Conservation (phyloP, 2,797 vertebrate genomes). For the Xenentodon cancila region DNA sequence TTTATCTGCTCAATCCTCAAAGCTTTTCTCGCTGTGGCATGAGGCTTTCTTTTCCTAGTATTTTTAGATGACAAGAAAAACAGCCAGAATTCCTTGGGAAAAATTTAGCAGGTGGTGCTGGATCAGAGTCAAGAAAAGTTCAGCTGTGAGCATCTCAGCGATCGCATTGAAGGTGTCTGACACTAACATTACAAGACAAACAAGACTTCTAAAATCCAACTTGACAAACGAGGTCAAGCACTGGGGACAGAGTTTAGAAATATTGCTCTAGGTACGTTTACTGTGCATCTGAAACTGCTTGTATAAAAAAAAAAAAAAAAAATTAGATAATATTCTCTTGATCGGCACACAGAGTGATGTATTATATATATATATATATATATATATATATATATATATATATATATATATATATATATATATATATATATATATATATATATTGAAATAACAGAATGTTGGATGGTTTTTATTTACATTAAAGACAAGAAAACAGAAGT, state of each 20-base stretch:
- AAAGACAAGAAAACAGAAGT: not conserved
- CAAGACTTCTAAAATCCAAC: constrained; percentile 14
- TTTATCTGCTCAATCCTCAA: not conserved
- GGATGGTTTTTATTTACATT: not conserved
- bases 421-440: too few relatives aligned
- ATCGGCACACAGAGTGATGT: not conserved
- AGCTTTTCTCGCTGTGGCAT: not conserved
- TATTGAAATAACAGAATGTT: constrained; percentile 1
- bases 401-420: too few relatives aligned
- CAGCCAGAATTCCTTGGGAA: constrained; percentile 23
- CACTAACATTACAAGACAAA: constrained; percentile 29
- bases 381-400: too few relatives aligned
- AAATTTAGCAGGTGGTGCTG: constrained; percentile 35
- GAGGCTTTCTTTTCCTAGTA: not conserved
- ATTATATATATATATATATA: constrained; percentile 9
- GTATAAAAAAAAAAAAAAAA: not conserved
- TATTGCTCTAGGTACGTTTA: constrained; percentile 6
- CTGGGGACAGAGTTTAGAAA: constrained; percentile 17
- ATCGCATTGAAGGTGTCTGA: constrained; percentile 34
- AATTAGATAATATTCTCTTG: too few relatives aligned
- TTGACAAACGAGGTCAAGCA: constrained; percentile 8
- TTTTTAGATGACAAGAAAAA: not conserved
- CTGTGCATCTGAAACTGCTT: not conserved
- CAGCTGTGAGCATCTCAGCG: constrained; percentile 24
- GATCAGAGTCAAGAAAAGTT: constrained; percentile 20